These are phyloP conservation scores for Theristus sp. DNA, from an alignment of 2,888 invertebrate species.

Conservation along the genomic window DNA sequence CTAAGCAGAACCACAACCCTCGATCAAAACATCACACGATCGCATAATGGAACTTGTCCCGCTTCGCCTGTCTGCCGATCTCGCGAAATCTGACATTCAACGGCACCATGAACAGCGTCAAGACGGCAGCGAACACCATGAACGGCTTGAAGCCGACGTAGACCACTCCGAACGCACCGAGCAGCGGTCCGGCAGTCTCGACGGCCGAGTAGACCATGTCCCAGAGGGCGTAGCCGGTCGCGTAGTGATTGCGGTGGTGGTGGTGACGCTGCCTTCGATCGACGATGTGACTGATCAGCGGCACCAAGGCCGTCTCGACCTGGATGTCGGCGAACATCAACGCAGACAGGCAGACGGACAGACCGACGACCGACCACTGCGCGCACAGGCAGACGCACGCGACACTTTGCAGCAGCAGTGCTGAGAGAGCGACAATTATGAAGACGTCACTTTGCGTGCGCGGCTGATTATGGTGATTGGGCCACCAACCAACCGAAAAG, in stretches of 20 bases:
- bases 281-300: background rate
- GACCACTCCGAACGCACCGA: background rate
- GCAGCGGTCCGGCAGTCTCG: background rate
- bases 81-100: background rate
- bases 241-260: background rate
- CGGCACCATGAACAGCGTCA: background rate
- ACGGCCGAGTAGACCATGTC: background rate
- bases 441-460: too few species aligned
- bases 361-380: background rate
- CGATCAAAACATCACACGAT: too few species aligned
- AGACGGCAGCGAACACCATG: background rate
- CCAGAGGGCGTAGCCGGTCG: background rate
- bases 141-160: background rate
- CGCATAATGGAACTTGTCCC: too few species aligned
- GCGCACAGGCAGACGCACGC: background rate
- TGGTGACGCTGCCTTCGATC: too few species aligned
- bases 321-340: background rate
- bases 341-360: background rate
- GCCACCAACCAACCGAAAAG: too few species aligned
- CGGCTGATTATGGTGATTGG: too few species aligned
- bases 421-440: too few species aligned
- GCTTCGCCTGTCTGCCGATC: too few species aligned
- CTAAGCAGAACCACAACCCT: too few species aligned
- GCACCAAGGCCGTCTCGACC: background rate
- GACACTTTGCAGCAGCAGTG: background rate